Base-by-base conservation (phyloP, 2,888 invertebrate species). In the Leucophenga montana region DNA sequence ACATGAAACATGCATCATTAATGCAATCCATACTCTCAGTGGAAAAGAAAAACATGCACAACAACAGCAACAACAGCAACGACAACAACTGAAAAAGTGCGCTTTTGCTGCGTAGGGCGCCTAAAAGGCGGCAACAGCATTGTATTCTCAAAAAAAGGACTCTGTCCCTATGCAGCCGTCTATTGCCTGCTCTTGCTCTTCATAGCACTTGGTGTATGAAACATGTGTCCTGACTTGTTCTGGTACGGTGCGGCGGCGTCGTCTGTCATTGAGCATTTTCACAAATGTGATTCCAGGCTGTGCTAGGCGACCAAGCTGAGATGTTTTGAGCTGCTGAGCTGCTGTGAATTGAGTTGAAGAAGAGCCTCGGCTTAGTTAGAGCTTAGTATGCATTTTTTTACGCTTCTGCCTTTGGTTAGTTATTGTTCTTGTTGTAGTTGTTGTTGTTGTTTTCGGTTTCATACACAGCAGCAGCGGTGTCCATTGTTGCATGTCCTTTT, bases 21-120 rank as follows among this genome's bases (percentile, higher is more conserved):
- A 80, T 83, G 80, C 80, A 83, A 75, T 77, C 68, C 70, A 71
- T 71, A 71, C 72, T 71, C 79, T 75, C 68, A 61, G 57, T 53
- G 44, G 64, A 69, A 69, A 22, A 65, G 53, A 44, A n/a, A 66
- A 56, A 46, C n/a, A n/a, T n/a, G n/a, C n/a, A n/a, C n/a, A n/a
- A n/a, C n/a, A n/a, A n/a, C n/a, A n/a, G n/a, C n/a, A n/a, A n/a
- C n/a, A 20, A 44, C 66, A 44, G 64, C 16, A 53, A 53, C 73
- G 67, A 70, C 69, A 77, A 59, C 70, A 71, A 56, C 66, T 71
- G 67, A 67, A 66, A 33, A 46, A 70, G 33, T 69, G 50, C 69
- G 72, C 70, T 72, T 65, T 72, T 76, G 77, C 73, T 76, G 62
- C 31, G 22, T 13, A 18, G 22, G 6, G 66, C 16, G 31, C 18